Percentiles rank a stretch among this genome's conserved stretches.
Evolutionary conservation across 2,797 vertebrate genomes (phyloP).

Genomic region (Pteronotus mesoamericanus): DNA sequence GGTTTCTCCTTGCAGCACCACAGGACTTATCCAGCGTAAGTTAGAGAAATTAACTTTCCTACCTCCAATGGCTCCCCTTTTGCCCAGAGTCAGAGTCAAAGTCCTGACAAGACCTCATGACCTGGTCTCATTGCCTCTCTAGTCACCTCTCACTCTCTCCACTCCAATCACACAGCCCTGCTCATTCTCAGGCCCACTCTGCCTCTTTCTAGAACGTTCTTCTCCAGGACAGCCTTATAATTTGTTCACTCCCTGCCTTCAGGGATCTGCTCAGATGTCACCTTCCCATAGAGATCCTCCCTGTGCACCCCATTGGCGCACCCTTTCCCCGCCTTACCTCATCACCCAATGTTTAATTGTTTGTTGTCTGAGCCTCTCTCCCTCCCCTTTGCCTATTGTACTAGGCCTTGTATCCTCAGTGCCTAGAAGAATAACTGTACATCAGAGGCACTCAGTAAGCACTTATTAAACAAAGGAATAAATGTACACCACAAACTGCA

Average conservation of each 20-base stretch:
- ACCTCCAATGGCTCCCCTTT: background rate
- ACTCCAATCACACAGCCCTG: no score
- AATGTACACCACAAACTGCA: background rate
- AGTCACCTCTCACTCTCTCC: background rate
- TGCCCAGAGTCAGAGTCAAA: background rate
- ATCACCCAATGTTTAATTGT: background rate
- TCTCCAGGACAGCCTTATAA: background rate
- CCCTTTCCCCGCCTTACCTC: no score
- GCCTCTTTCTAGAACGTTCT: background rate
- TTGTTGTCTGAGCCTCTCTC: background rate
- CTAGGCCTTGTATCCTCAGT: background rate
- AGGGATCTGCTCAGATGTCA: background rate
- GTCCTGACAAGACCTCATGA: background rate
- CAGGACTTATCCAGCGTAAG: background rate
- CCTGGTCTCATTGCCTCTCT: background rate
- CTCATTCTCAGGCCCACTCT: background rate
- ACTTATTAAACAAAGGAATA: background rate
- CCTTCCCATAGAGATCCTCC: background rate
- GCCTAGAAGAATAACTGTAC: no score
- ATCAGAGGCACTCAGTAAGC: background rate
- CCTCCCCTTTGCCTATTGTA: background rate
- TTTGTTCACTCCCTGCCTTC: background rate
- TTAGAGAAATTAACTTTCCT: background rate
- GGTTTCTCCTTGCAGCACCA: background rate
- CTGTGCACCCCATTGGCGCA: no score